Evolutionary conservation across 2,888 invertebrate species (phyloP).

Genomic region (Cryptophagus acutangulus): DNA sequence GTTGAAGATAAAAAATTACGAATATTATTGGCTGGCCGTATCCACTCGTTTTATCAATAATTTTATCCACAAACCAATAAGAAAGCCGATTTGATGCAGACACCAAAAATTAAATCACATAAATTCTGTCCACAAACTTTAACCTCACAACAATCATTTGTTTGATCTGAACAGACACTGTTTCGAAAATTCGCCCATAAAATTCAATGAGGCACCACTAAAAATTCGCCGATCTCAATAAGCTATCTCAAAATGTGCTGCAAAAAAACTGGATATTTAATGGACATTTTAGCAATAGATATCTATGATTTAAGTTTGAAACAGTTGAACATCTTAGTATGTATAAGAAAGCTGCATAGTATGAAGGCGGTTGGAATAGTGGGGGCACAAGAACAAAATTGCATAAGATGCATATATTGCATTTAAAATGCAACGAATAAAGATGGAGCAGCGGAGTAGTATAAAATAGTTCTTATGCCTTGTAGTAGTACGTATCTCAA

Average conservation of each 20-base stretch:
- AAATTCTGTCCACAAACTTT: slow-evolving; percentile 7
- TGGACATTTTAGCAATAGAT: slow-evolving; percentile 40
- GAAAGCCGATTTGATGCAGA: too few species aligned
- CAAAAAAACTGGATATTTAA: slow-evolving; percentile 13
- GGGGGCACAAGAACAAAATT: slow-evolving; percentile 30
- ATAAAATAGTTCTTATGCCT: slow-evolving; percentile 28
- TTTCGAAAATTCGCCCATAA: neutral
- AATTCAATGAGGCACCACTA: neutral
- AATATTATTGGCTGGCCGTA: slow-evolving; percentile 1
- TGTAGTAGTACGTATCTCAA: slow-evolving; percentile 27
- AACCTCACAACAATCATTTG: slow-evolving; percentile 10
- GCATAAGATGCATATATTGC: slow-evolving; percentile 28
- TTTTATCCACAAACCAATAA: slow-evolving; percentile 6
- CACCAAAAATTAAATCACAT: slow-evolving; percentile 6
- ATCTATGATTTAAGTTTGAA: slow-evolving; percentile 45
- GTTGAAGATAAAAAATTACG: slow-evolving; percentile 4
- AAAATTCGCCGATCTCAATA: neutral
- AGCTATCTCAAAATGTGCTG: slow-evolving; percentile 1
- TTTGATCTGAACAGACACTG: neutral
- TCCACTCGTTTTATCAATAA: slow-evolving; percentile 4
- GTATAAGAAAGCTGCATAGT: slow-evolving; percentile 39
- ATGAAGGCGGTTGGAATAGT: slow-evolving; percentile 33
- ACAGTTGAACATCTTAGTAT: slow-evolving; percentile 46
- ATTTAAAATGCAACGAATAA: slow-evolving; percentile 21
- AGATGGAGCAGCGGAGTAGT: slow-evolving; percentile 19